Base-by-base conservation (phyloP, 1,140 invertebrate genomes). In the Cyclargus thomasi region DNA sequence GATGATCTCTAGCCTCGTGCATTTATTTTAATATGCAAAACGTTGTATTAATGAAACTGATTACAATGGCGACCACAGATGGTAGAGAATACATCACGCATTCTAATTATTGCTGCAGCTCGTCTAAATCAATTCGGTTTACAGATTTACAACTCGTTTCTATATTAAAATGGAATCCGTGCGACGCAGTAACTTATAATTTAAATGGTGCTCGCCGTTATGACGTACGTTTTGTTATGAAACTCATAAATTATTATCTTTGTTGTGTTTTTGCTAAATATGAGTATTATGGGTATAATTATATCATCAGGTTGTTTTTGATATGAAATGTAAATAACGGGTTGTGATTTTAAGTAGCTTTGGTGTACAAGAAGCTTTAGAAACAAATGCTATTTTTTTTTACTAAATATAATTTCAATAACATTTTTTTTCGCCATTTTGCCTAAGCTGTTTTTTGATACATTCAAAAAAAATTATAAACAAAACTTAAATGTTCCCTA, bases 21-120 rank as follows among this genome's bases (percentile, higher is more conserved):
- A 59, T 59, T 59, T 59, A 59, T 66, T 66, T 53, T 22, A 59
- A 59, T 62, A 66, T 66, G 53, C 57, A 66, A 66, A 68, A 64
- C 53, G 62, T 20, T 64, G 39, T 39, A 63, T 63, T 68, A 63
- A 68, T 68, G 67, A 53, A 63, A 68, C 67, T 69, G 66, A 76
- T 76, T 70, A 69, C 70, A 77, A 74, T 74, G 72, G 66, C 69
- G 62, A 71, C 68, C 69, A 69, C 69, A 73, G 68, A 73, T 69
- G 70, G 67, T 53, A 59, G 64, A 62, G 59, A 59, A 74, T 82
- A 79, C 67, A 75, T 86, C 78, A 82, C 75, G 70, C 65, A 69
- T 80, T 80, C 80, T 82, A 85, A 85, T 85, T 84, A 86, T 81
- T 81, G 77, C 79, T 77, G 77, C 75, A 77, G 74, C 74, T 74